Evolutionary conservation across 2,888 invertebrate species (phyloP).

Genomic region (Antitype chi): DNA sequence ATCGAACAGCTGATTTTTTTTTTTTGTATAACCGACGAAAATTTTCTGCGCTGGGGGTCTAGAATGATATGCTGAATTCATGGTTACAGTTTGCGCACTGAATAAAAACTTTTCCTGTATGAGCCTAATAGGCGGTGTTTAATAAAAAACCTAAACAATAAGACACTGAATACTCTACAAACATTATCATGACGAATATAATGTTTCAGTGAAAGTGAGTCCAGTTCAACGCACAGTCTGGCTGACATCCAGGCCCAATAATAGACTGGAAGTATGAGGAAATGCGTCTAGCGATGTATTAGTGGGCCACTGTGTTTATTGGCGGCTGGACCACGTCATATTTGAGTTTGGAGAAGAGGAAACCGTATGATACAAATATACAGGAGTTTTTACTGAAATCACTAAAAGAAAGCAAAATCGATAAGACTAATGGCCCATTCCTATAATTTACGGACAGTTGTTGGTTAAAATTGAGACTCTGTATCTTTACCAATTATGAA

Average conservation of each 20-base stretch:
- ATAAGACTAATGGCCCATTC: neutral
- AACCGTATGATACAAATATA: neutral
- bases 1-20: no score
- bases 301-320: slow-evolving; percentile 38
- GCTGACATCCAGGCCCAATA: slow-evolving; percentile 76
- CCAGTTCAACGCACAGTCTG: slow-evolving; percentile 66
- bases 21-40: no score
- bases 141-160: neutral
- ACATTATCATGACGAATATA: slow-evolving; percentile 38
- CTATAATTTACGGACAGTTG: no score
- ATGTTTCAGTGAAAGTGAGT: slow-evolving; percentile 63
- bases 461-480: no score
- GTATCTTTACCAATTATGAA: no score
- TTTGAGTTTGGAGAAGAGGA: neutral
- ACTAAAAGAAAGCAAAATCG: neutral
- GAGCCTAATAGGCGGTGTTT: neutral
- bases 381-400: neutral
- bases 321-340: slow-evolving; percentile 13
- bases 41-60: no score
- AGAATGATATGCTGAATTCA: no score
- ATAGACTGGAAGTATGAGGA: slow-evolving; percentile 80
- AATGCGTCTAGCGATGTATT: slow-evolving; percentile 64
- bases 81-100: no score
- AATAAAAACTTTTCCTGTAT: no score
- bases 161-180: slow-evolving; percentile 18